These are phyloP conservation scores for Morelia viridis DNA, from an alignment of 2,797 vertebrate species.

Conservation along the genomic window DNA sequence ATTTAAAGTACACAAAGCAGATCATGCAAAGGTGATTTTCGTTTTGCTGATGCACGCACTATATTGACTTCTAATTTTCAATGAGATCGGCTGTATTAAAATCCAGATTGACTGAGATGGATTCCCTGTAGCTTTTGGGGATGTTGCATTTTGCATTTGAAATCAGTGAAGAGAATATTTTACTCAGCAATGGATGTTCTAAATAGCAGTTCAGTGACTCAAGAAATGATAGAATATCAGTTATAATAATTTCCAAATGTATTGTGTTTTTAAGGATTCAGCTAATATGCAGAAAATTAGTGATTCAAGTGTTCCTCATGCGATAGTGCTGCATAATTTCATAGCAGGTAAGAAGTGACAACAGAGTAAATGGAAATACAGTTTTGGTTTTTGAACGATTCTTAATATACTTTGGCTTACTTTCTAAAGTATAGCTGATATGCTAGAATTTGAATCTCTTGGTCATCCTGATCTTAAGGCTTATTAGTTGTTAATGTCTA, in stretches of 20 bases:
- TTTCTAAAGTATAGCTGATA: neutral
- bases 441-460: neutral
- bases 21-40: neutral
- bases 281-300: constrained; percentile 55
- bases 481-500: neutral
- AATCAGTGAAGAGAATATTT: neutral
- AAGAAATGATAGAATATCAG: constrained; percentile 9
- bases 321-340: constrained; percentile 87
- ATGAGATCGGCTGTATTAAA: constrained; percentile 25
- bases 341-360: constrained; percentile 70
- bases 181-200: neutral
- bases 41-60: constrained; percentile 18
- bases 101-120: neutral
- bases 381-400: neutral
- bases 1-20: constrained; percentile 1
- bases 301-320: constrained; percentile 71
- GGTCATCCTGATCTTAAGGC: neutral
- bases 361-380: neutral
- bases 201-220: constrained; percentile 24
- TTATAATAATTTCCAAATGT: constrained; percentile 31
- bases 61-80: constrained; percentile 9
- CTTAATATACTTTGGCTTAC: neutral
- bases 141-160: neutral
- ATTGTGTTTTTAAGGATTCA: constrained; percentile 66
- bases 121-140: neutral